Evolutionary conservation across 1,140 invertebrate species (phyloP).

Genomic region (Aradophagus sp.): DNA sequence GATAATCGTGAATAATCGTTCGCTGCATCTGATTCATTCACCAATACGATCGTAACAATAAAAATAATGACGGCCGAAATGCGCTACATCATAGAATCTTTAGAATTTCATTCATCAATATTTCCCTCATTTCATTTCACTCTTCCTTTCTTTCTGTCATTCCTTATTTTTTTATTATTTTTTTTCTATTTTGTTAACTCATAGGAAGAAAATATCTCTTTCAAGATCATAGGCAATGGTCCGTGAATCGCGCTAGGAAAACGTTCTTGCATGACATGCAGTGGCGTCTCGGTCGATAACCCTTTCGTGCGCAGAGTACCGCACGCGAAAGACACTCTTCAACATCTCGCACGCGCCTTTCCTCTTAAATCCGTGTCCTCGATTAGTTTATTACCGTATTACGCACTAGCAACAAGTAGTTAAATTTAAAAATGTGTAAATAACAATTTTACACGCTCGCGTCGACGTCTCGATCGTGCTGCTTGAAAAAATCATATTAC

Average conservation of each 20-base stretch:
- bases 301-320: conserved; percentile 52
- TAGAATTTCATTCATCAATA: conserved; percentile 64
- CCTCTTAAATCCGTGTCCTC: conserved; percentile 30
- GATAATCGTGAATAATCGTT: too few relatives aligned
- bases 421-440: conserved; percentile 59
- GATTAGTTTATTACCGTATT: conserved; percentile 54
- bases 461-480: conserved; percentile 45
- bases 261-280: conserved; percentile 37
- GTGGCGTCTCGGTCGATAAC: conserved; percentile 47
- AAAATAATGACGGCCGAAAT: conserved; percentile 44
- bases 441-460: conserved; percentile 53
- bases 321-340: conserved; percentile 30
- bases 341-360: conserved; percentile 39
- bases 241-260: conserved; percentile 52
- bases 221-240: conserved; percentile 49
- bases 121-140: conserved; percentile 14
- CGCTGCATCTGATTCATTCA: conserved; percentile 38
- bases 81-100: conserved; percentile 55
- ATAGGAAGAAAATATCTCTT: conserved; percentile 57
- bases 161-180: conserved; percentile 39
- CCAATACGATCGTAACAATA: conserved; percentile 40
- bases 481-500: conserved; percentile 68
- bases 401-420: conserved; percentile 59
- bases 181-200: conserved; percentile 28
- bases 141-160: conserved; percentile 16